Percentiles rank a stretch among this genome's conserved stretches.
Conservation (phyloP, 2,113 vertebrate genomes). For the Neopipo cinnamomea region DNA sequence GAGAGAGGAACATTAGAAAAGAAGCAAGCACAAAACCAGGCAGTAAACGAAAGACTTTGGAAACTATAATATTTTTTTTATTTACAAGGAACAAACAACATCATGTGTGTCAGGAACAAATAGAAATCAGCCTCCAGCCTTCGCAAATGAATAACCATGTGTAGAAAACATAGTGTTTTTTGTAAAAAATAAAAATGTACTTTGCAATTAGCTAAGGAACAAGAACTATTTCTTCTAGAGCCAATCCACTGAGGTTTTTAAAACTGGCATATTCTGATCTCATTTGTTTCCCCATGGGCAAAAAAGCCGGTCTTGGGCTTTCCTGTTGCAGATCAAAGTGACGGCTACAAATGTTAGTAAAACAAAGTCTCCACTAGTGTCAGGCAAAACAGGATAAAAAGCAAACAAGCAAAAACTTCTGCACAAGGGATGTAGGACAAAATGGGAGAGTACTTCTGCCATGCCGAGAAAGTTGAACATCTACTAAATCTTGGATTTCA, state of each 20-base stretch:
- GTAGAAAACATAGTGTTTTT: not conserved
- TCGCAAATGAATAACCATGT: not conserved
- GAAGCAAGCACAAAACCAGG: not conserved
- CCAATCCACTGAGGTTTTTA: not conserved
- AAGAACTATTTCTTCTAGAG: not conserved
- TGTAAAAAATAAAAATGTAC: not conserved
- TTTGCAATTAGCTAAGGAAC: slow-evolving; percentile 4
- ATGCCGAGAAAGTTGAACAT: not conserved
- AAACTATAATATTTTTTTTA: not conserved
- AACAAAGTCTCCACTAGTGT: not conserved
- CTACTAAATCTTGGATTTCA: not conserved
- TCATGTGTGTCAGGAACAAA: not conserved
- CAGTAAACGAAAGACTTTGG: not conserved
- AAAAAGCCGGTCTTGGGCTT: not conserved
- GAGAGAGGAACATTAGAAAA: not conserved
- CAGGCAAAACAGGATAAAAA: slow-evolving; percentile 28
- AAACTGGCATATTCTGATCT: slow-evolving; percentile 25
- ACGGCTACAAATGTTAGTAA: not conserved
- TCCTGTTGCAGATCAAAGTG: slow-evolving; percentile 49
- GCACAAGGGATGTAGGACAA: not conserved
- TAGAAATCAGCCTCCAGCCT: slow-evolving; percentile 10
- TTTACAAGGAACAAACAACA: not conserved
- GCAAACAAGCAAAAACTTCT: not conserved
- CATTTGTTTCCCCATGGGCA: slow-evolving; percentile 17
- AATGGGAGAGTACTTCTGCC: not conserved